phyloP scores from a whole-genome alignment of 2,888 invertebrate genomes.

The Dendrolimus pini region DNA sequence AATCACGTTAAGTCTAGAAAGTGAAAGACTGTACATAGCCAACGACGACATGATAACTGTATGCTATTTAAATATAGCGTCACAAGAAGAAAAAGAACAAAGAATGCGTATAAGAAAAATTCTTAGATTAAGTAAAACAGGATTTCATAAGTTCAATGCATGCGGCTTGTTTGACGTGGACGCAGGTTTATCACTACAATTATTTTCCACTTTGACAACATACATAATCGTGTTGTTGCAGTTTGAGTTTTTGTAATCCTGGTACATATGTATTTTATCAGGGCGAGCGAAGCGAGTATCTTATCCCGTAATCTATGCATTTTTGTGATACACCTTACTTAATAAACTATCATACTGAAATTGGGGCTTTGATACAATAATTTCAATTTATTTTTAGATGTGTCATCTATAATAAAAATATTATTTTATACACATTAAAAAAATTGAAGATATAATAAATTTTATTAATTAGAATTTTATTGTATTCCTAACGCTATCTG shows the following conservation, averaged over 20 bases:
- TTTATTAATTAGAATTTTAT: too few relatives aligned
- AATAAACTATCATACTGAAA: too few relatives aligned
- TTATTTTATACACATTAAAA: too few relatives aligned
- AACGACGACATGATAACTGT: neutral
- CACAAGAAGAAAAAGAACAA: constrained; percentile 7
- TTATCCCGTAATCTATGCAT: too few relatives aligned
- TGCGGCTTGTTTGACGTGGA: constrained; percentile 25
- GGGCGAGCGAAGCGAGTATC: too few relatives aligned
- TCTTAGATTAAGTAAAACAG: constrained; percentile 11
- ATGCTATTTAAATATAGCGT: neutral
- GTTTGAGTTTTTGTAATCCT: constrained; percentile 18
- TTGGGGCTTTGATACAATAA: too few relatives aligned
- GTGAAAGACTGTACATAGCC: neutral
- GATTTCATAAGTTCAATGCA: constrained; percentile 22
- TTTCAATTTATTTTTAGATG: too few relatives aligned
- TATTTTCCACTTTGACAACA: constrained; percentile 18
- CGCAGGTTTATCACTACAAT: constrained; percentile 17
- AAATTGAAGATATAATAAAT: too few relatives aligned
- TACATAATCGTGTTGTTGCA: constrained; percentile 31
- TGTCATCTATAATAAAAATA: too few relatives aligned
- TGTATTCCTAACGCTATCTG: too few relatives aligned
- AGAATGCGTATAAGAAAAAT: constrained; percentile 19
- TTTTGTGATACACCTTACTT: too few relatives aligned
- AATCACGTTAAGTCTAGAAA: neutral
- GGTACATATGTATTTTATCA: neutral